Base-by-base conservation (phyloP, 2,888 invertebrate genomes). In the Pachycephus smyrnensis region DNA sequence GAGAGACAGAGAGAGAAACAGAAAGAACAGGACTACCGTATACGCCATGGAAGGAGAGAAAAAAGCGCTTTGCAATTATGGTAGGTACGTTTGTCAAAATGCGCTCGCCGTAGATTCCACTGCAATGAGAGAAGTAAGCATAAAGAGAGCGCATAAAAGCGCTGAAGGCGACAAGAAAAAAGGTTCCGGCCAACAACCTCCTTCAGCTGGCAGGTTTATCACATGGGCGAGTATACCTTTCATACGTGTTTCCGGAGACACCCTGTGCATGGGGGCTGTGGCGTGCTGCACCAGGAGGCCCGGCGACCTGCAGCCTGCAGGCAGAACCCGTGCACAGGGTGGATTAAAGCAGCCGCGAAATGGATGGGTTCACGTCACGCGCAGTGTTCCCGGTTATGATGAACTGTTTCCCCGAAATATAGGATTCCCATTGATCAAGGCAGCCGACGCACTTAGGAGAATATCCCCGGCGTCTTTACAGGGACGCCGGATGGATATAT, bases 381-480 rank as follows among this genome's bases (percentile, higher is more conserved):
- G 79, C 86, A 86, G 84, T 82, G 79, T 80, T 84, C 75, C 83
- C 74, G 76, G n/a, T 79, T 74, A 86, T 86, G 87, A 87, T 85
- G 84, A 81, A 87, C 82, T 76, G 85, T 86, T 83, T 83, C 80
- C 83, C 79, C 80, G 68, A 85, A 83, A 84, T 84, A 86, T 84
- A 81, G 86, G 84, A 81, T 86, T 82, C 81, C 85, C 84, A 86
- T 87, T 86, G 87, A 87, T 87, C 85, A 82, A 12, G 79, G 30
- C 79, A 35, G 79, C 68, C 79, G 71, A 71, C 32, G 71, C 71
- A 55, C 40, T 55, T 55, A 23, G 40, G 40, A 55, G 40, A 23
- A 55, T 55, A 55, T 55, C 11, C 71, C 31, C 31, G 31, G 32
- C 71, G 71, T 71, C 71, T 71, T 71, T 32, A 15, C 71, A 71